A percentile compares a stretch with the other conserved stretches of the same genome.
phyloP scores from a whole-genome alignment of 92 coral and sea anemone species.

The Phenganax stokvisi region DNA sequence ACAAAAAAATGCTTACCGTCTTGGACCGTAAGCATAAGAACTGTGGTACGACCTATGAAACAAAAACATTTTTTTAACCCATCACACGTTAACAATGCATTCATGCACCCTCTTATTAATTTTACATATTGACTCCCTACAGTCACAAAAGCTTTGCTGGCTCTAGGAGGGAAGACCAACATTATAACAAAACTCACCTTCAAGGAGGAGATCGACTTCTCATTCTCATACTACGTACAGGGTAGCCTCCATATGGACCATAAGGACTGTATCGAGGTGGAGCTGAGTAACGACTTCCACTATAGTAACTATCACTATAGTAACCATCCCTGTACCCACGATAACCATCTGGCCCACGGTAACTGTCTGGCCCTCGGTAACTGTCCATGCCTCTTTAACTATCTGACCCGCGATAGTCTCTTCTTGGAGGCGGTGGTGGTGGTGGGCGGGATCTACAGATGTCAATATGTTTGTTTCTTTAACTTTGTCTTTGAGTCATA shows the following conservation, averaged over 20 bases:
- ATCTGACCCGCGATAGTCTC: conserved; percentile 13
- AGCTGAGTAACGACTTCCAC: conserved; percentile 54
- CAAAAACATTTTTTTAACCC: neutral
- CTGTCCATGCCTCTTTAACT: neutral
- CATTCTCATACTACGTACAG: conserved; percentile 50
- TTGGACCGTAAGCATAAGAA: conserved; percentile 35
- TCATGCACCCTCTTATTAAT: neutral
- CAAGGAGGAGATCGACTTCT: conserved; percentile 47
- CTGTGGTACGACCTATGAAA: conserved; percentile 27
- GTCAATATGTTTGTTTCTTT: neutral
- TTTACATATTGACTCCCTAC: neutral
- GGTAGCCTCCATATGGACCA: conserved; percentile 51
- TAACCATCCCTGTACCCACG: conserved; percentile 55
- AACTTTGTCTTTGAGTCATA: too few relatives aligned
- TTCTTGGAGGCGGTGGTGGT: conserved; percentile 17
- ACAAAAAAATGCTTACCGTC: conserved; percentile 38
- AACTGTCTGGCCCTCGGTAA: conserved; percentile 20
- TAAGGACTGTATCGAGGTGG: conserved; percentile 63
- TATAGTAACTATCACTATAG: conserved; percentile 50
- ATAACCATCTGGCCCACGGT: conserved; percentile 50
- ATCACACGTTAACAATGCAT: neutral
- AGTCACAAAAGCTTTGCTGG: too few relatives aligned
- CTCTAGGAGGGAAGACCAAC: neutral
- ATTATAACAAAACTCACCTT: conserved; percentile 7
- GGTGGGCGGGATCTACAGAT: conserved; percentile 4